Conservation (phyloP, 1,140 invertebrate species). For the Paraescarpia echinospica region DNA sequence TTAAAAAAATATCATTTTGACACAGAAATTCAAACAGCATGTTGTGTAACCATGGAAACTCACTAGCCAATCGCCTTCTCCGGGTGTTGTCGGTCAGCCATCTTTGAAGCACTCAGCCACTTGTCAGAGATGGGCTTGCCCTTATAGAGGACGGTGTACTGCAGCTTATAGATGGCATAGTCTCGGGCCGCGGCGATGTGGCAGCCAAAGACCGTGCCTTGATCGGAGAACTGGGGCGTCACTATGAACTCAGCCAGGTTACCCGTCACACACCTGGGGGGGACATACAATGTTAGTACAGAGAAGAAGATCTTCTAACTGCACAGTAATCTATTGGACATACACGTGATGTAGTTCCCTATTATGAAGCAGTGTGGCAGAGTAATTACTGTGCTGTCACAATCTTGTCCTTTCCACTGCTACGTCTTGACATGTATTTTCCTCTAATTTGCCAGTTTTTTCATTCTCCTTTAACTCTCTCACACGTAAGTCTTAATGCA, state of each 20-base stretch:
- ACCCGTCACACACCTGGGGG: slow-evolving; percentile 25
- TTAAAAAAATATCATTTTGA: background rate
- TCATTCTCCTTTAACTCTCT: no score
- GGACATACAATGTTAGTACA: no score
- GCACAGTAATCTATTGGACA: no score
- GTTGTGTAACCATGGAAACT: slow-evolving; percentile 14
- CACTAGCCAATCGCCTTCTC: slow-evolving; percentile 25
- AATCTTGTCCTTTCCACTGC: no score
- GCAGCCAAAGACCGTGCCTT: slow-evolving; percentile 23
- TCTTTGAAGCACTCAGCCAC: slow-evolving; percentile 20
- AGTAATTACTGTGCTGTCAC: no score
- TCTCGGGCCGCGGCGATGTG: slow-evolving; percentile 26
- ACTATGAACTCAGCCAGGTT: slow-evolving; percentile 29
- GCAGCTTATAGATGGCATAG: slow-evolving; percentile 30
- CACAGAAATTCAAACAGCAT: background rate
- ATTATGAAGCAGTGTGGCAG: no score
- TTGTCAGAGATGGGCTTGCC: slow-evolving; percentile 21
- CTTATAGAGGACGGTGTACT: slow-evolving; percentile 23
- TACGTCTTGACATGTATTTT: no score
- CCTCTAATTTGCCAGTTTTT: no score
- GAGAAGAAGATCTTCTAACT: no score
- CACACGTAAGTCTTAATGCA: no score
- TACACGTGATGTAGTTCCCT: no score
- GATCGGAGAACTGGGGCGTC: slow-evolving; percentile 20
- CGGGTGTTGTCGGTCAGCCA: slow-evolving; percentile 24